Base-by-base conservation (phyloP, 2,797 vertebrate species). In the Lagodon rhomboides region DNA sequence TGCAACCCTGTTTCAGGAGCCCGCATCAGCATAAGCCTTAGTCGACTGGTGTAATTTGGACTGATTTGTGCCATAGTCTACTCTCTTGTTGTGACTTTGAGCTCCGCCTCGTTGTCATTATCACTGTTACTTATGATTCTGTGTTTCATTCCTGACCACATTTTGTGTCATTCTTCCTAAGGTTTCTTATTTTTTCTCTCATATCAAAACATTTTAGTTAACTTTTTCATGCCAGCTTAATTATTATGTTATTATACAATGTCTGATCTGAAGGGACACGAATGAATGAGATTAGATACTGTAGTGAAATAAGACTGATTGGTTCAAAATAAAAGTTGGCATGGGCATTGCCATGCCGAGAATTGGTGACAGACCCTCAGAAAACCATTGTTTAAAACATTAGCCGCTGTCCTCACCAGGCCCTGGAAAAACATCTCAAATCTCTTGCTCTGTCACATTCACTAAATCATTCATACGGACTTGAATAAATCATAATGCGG, bases 401-500 rank as follows among this genome's bases (percentile, higher is more conserved):
- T 71, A 82, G 54, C 23, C 51, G 53, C 23, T 66, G 30, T 72
- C 65, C 58, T 76, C 61, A 15, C 49, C 73, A 23, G 59, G 68
- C 56, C 51, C 73, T 11, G 51, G 68, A 83, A 73, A 82, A 87
- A 91, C 73, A 86, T 80, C 78, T 82, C 16, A 86, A 84, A 87
- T 84, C 64, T 73, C 68, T 76, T 15, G 5, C 83, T 88, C 90
- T 66, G 73, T 77, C 84, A 73, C 80, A 80, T 80, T 74, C 77
- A 73, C 59, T 89, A 81, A 93, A 95, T 92, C 73, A 91, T 93
- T 93, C 46, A 94, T 88, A 68, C 68, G 51, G 70, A 80, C 71
- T 82, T 95, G 54, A 95, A 94, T 94, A 93, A 92, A 89, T 92
- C 76, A 94, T 91, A 81, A 74, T 79, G 56, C 18, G 16, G 67